Evolutionary conservation across 2,888 invertebrate species (phyloP), one percentile per base, ranked within the genome.

Genomic region (Tetheella fluctuosa): DNA sequence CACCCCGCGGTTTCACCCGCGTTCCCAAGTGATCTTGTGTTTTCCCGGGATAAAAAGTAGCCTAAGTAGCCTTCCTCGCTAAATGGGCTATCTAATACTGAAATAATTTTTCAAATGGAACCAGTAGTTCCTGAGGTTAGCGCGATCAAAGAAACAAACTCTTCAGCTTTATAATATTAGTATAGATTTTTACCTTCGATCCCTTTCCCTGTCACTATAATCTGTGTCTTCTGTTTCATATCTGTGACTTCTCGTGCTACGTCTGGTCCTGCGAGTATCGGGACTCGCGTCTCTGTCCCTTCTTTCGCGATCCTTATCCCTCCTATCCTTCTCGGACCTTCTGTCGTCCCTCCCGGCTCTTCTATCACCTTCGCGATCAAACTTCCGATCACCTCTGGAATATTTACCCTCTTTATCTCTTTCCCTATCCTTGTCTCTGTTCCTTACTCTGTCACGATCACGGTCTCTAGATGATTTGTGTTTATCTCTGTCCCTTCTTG

Each of bases 221-320:
- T 95, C 95, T 3, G 95, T 94, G 73, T 95, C 95, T 61, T 96
- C 95, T 0, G 94, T 94, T 67, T 96, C 95, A 80, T 95, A 95
- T 59, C 94, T 85, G 59, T 88, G 91, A 65, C 89, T 86, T 60
- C 91, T 85, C 37, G 81, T 78, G 72, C 86, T 81, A 70, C 91
- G 92, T 37, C 92, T 82, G 58, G 75, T 77, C 1, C 84, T 79
- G 30, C 89, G 81, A 59, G 80, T 67, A 37, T 85, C 88, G 17
- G 89, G 89, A 65, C 88, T 87, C n/a, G 77, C 82, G 61, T 86
- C 77, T 54, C 77, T 71, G n/a, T 64, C 65, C 58, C 71, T 83
- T 71, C 79, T 69, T 52, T 80, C 81, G 66, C 83, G 83, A 69
- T 83, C 90, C 76, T 75, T 89, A 1, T 92, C 91, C 20, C 74